Evolutionary conservation across 2,888 invertebrate genomes (phyloP), one percentile per base, ranked within the genome.

Genomic region (Pristionchus maxplancki): DNA sequence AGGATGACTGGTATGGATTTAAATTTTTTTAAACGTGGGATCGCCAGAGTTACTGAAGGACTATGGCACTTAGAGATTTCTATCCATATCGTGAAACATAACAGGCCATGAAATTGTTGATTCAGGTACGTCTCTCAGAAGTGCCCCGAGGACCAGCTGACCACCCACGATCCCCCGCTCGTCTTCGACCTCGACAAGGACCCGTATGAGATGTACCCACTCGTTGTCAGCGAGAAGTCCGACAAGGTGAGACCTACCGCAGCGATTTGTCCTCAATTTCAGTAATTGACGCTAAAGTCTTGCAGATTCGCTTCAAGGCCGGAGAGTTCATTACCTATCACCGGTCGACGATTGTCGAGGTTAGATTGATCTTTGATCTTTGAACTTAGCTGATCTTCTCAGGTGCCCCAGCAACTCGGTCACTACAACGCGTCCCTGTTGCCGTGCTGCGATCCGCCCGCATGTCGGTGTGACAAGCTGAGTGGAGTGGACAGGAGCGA

Each of bases 191-290:
- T 96, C 85, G 94, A 93, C 31, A 90, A 91, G 58, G 96, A 96
- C 92, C 95, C 95, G 0, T 94, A 94, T 28, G 96, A 96, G 91
- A 92, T 91, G 31, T 94, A 93, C 81, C 95, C 95, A n/a, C 91
- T 95, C 15, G 92, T 94, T 71, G 88, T n/a, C n/a, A n/a, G n/a
- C n/a, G n/a, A n/a, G n/a, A n/a, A n/a, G n/a, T n/a, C n/a, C 31
- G 74, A 17, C 15, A 74, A 37, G 8, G 24, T 24, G 37, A 40
- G 4, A 40, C n/a, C n/a, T n/a, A n/a, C n/a, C n/a, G n/a, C n/a
- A n/a, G n/a, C n/a, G n/a, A n/a, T n/a, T 95, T n/a, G 91, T 96
- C 24, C 95, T 95, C 90, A 95, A 96, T 88, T 92, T 96, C 84
- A 0, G 8, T 44, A 50, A 50, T 81, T 2, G 17, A 28, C 20